Conservation (phyloP, 2,797 vertebrate species). For the Iguana delicatissima region DNA sequence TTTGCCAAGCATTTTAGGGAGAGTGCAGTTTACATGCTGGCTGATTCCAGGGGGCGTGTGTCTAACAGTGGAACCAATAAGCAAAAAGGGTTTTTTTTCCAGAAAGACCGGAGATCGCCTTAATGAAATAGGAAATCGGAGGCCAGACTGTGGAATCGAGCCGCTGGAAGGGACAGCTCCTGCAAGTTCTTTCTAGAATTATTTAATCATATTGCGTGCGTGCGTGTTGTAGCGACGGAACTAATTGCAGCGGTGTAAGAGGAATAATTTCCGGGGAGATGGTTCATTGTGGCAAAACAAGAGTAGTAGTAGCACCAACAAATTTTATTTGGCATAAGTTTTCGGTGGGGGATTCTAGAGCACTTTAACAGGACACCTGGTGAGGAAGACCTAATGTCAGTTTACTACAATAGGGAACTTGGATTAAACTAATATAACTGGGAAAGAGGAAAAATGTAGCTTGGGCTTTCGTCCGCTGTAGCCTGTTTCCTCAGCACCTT, state of each 20-base stretch:
- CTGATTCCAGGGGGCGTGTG: too few relatives aligned
- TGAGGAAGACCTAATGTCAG: background rate
- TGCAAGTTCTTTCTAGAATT: background rate
- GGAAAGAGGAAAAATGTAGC: too few relatives aligned
- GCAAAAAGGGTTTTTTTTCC: background rate
- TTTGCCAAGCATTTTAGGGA: background rate
- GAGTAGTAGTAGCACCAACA: background rate
- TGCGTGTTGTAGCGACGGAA: too few relatives aligned
- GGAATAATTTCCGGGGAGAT: too few relatives aligned
- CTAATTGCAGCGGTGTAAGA: too few relatives aligned
- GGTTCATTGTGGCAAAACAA: background rate
- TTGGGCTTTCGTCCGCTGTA: too few relatives aligned
- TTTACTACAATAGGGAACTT: background rate
- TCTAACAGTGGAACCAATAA: background rate
- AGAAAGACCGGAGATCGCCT: too few relatives aligned
- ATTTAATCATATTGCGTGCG: background rate
- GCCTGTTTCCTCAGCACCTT: too few relatives aligned
- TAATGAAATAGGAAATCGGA: background rate
- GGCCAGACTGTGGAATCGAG: background rate
- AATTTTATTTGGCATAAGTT: background rate
- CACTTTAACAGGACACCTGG: background rate
- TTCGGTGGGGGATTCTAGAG: background rate
- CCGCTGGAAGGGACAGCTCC: too few relatives aligned
- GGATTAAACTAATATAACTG: background rate
- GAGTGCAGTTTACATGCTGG: background rate